phyloP scores from a whole-genome alignment of 2,888 invertebrate species.

The Octodonta nipae region DNA sequence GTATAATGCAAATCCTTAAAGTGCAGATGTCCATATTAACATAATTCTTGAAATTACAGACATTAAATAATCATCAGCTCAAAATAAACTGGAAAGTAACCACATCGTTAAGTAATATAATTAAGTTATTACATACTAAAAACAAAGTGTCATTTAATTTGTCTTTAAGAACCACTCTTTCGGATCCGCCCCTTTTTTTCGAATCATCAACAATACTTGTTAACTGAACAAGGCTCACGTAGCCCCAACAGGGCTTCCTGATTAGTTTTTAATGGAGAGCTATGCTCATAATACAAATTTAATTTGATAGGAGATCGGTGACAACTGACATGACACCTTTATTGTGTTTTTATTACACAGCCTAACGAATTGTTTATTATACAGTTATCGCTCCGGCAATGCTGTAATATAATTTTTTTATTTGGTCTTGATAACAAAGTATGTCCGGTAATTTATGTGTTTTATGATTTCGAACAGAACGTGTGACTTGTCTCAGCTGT shows the following conservation, averaged over 20 bases:
- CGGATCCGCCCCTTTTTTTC: constrained; percentile 13
- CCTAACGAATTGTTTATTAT: no score
- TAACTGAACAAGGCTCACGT: constrained; percentile 15
- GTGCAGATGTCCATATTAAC: no score
- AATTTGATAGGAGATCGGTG: background rate
- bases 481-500: constrained; percentile 4
- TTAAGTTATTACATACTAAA: constrained; percentile 16
- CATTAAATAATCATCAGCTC: no score
- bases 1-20: no score
- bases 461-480: background rate
- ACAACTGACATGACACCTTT: constrained; percentile 12
- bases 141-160: constrained; percentile 18
- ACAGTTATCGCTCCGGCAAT: no score
- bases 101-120: constrained; percentile 9
- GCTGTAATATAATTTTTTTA: no score
- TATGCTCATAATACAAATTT: no score
- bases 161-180: constrained; percentile 14
- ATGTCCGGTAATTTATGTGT: constrained; percentile 4
- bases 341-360: no score
- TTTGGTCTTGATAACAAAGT: no score
- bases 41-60: no score
- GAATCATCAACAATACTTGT: constrained; percentile 3
- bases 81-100: no score
- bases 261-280: constrained; percentile 21
- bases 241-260: constrained; percentile 16